Conservation (phyloP, 2,888 invertebrate species). For the Dione vanillae region DNA sequence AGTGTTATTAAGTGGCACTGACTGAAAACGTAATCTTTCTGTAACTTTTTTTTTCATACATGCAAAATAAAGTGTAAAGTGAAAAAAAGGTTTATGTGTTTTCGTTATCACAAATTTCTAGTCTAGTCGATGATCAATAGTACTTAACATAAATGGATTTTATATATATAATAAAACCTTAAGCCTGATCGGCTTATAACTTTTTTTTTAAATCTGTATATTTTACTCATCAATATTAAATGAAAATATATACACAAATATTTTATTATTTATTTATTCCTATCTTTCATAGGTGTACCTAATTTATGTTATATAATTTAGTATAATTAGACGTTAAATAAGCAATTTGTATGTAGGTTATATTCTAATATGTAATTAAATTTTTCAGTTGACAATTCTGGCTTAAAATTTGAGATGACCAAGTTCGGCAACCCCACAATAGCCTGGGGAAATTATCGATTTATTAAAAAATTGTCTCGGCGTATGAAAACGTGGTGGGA, state of each 20-base stretch:
- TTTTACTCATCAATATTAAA: not conserved
- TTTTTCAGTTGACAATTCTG: constrained; percentile 41
- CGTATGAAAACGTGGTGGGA: constrained; percentile 76
- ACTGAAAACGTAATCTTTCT: too few species aligned
- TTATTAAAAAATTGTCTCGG: constrained; percentile 68
- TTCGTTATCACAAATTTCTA: too few species aligned
- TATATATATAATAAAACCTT: not conserved
- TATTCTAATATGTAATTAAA: constrained; percentile 24
- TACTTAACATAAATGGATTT: too few species aligned
- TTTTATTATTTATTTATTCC: not conserved
- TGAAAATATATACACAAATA: not conserved
- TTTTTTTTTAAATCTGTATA: not conserved
- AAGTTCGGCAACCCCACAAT: constrained; percentile 72
- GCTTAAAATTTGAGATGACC: constrained; percentile 63
- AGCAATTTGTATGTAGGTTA: not conserved
- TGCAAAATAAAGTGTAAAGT: too few species aligned
- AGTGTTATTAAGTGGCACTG: not conserved
- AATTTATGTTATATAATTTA: not conserved
- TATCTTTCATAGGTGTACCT: not conserved
- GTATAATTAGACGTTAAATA: not conserved
- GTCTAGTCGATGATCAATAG: not conserved
- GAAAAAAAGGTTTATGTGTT: too few species aligned
- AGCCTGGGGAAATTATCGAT: constrained; percentile 73
- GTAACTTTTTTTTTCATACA: too few species aligned
- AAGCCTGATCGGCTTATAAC: not conserved